A percentile compares a stretch with the other conserved stretches of the same genome.
These are phyloP conservation scores for Microcebus murinus DNA, from an alignment of 2,113 vertebrate species.

Conservation along the genomic window DNA sequence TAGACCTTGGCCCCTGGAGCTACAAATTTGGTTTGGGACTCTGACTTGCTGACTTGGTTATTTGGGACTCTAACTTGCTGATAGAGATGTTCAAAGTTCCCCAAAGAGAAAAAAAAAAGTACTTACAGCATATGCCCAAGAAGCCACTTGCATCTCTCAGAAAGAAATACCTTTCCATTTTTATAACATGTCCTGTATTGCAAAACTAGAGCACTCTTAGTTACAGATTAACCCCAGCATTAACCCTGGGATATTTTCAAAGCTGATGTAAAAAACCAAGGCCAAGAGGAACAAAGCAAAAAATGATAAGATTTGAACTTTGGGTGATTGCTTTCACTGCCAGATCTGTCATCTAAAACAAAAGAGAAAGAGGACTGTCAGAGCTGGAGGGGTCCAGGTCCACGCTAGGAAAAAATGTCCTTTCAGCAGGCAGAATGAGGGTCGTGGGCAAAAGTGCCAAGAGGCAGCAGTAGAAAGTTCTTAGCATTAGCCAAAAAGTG, in stretches of 20 bases:
- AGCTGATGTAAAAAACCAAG: constrained; percentile 57
- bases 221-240: constrained; percentile 69
- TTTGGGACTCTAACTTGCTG: constrained; percentile 19
- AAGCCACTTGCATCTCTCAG: constrained; percentile 62
- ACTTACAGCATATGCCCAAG: constrained; percentile 60
- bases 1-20: background rate
- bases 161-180: constrained; percentile 56
- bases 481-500: background rate
- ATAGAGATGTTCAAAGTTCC: constrained; percentile 1
- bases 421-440: background rate
- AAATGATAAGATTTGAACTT: constrained; percentile 55
- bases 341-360: constrained; percentile 16
- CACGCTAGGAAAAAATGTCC: background rate
- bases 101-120: constrained; percentile 34
- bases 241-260: constrained; percentile 56
- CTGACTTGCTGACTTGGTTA: background rate
- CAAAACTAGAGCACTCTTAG: constrained; percentile 66
- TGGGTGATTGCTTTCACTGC: constrained; percentile 33
- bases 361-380: background rate
- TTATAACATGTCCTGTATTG: constrained; percentile 70
- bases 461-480: constrained; percentile 14
- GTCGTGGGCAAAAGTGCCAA: background rate
- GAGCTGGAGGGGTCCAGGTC: background rate
- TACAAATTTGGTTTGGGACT: constrained; percentile 28
- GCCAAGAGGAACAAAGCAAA: constrained; percentile 58